phyloP scores from a whole-genome alignment of 2,113 vertebrate species.

The Tyto alba region DNA sequence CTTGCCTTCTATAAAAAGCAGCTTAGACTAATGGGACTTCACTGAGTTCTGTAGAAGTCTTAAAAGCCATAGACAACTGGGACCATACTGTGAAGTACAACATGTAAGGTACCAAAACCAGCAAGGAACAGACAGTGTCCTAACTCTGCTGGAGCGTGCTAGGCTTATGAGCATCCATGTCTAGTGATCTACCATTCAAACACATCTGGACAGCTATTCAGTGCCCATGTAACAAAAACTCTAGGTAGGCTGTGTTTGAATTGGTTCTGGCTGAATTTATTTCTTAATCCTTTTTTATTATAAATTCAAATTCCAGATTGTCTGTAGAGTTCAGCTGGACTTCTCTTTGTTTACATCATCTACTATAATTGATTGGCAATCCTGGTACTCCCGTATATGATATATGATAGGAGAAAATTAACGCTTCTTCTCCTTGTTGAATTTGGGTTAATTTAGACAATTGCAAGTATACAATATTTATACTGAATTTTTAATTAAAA shows the following conservation, averaged over 20 bases:
- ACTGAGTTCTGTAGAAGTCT: neutral
- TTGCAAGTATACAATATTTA: neutral
- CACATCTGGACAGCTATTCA: neutral
- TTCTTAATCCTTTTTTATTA: neutral
- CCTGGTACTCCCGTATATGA: neutral
- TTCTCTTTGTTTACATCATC: neutral
- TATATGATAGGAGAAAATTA: neutral
- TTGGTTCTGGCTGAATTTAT: neutral
- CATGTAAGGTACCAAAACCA: neutral
- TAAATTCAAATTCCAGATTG: neutral
- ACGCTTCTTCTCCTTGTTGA: neutral
- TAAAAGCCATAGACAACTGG: neutral
- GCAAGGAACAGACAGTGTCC: neutral
- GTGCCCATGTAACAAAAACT: neutral
- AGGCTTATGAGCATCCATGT: neutral
- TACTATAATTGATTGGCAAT: neutral
- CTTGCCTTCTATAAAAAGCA: neutral
- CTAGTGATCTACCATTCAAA: neutral
- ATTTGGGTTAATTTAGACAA: neutral
- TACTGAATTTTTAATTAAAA: neutral
- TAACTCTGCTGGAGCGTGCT: neutral
- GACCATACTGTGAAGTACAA: neutral
- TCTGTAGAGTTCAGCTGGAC: neutral
- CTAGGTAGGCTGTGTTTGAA: neutral
- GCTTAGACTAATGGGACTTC: neutral